A percentile compares a stretch with the other conserved stretches of the same genome.
phyloP scores from a whole-genome alignment of 2,888 invertebrate species.

The Alentia gelatinosa region DNA sequence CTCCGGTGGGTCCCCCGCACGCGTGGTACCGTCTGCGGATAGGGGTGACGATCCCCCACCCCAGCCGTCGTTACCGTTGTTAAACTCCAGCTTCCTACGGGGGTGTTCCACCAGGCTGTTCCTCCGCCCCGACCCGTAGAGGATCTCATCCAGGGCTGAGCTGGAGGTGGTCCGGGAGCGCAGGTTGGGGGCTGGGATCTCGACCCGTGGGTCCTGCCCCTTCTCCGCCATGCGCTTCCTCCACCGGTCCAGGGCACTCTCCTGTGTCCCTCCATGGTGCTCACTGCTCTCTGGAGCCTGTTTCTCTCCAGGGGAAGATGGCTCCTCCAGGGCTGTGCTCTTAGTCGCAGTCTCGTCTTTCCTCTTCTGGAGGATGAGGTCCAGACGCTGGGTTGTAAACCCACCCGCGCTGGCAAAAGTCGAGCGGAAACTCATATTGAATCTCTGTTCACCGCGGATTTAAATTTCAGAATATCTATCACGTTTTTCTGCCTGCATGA shows the following conservation, averaged over 20 bases:
- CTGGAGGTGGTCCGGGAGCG: background rate
- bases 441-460: background rate
- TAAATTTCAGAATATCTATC: too few relatives aligned
- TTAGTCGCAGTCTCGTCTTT: background rate
- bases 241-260: slow-evolving; percentile 30
- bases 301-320: background rate
- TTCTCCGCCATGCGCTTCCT: slow-evolving; percentile 5
- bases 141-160: background rate
- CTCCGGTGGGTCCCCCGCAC: background rate
- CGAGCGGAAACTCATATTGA: slow-evolving; percentile 30
- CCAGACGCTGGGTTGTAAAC: slow-evolving; percentile 39
- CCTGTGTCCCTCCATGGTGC: background rate
- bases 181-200: background rate
- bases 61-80: background rate
- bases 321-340: background rate
- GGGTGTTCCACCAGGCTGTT: background rate
- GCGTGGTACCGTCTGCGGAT: background rate
- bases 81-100: slow-evolving; percentile 13
- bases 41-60: background rate
- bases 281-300: background rate
- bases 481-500: too few relatives aligned
- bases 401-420: slow-evolving; percentile 38
- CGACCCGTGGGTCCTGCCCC: background rate
- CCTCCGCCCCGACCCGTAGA: background rate
- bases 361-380: slow-evolving; percentile 38